phyloP scores from a whole-genome alignment of 2,113 vertebrate genomes.

The Phycodurus eques region DNA sequence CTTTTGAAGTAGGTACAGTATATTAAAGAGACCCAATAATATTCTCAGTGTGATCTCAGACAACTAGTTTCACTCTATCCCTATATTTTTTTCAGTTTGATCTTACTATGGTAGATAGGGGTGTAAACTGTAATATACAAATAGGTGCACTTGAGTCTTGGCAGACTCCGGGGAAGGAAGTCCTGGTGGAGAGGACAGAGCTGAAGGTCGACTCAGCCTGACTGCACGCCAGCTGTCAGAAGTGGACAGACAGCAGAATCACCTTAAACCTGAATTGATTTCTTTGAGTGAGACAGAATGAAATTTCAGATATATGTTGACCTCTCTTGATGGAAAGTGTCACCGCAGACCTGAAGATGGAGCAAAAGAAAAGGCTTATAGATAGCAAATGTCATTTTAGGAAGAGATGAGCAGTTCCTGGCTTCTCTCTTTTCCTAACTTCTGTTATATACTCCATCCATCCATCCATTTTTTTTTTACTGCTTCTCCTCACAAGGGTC shows the following conservation, averaged over 20 bases:
- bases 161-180: slow-evolving; percentile 32
- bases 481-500: no score
- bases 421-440: slow-evolving; percentile 14
- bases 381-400: slow-evolving; percentile 57
- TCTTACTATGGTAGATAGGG: slow-evolving; percentile 18
- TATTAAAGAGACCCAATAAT: not conserved
- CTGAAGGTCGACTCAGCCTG: slow-evolving; percentile 60
- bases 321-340: slow-evolving; percentile 65
- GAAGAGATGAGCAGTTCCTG: slow-evolving; percentile 30
- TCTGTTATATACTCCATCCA: slow-evolving; percentile 2
- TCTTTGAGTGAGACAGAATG: slow-evolving; percentile 52
- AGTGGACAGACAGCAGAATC: slow-evolving; percentile 59
- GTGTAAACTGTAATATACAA: not conserved
- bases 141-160: slow-evolving; percentile 50
- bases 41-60: not conserved
- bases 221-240: slow-evolving; percentile 53
- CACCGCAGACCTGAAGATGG: slow-evolving; percentile 36
- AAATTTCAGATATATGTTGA: slow-evolving; percentile 66
- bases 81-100: not conserved
- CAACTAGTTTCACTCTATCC: not conserved
- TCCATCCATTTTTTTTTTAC: not conserved
- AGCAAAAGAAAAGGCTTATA: slow-evolving; percentile 36
- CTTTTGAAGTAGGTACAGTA: not conserved
- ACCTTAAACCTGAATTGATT: slow-evolving; percentile 71
- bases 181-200: slow-evolving; percentile 43